Percentiles rank a stretch among this genome's conserved stretches.
Evolutionary conservation across 2,797 vertebrate species (phyloP).

Genomic region (Hippoglossus hippoglossus): DNA sequence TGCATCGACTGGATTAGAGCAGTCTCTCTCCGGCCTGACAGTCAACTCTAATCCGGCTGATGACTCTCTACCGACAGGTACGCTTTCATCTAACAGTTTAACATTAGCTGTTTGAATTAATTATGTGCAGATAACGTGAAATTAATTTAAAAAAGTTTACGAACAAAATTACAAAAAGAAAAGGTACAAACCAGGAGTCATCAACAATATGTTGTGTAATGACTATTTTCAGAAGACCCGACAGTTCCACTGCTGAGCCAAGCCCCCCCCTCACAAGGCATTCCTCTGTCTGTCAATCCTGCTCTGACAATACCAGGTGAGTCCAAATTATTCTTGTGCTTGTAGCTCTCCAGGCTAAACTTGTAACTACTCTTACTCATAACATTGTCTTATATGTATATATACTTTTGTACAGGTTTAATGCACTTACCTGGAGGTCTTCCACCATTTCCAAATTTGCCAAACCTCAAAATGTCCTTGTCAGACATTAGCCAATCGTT

Average conservation of each 20-base stretch:
- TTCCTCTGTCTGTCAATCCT: conserved; percentile 81
- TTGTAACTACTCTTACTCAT: background rate
- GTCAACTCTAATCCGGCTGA: conserved; percentile 81
- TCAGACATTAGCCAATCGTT: conserved; percentile 81
- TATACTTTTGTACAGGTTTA: conserved; percentile 79
- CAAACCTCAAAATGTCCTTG: conserved; percentile 85
- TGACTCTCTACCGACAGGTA: conserved; percentile 77
- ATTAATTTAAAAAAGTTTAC: background rate
- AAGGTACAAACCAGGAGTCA: background rate
- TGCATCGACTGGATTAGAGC: conserved; percentile 84
- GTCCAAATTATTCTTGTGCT: conserved; percentile 21
- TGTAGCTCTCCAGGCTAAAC: background rate
- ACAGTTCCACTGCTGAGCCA: conserved; percentile 86
- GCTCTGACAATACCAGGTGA: conserved; percentile 86
- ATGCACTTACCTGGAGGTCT: conserved; percentile 87
- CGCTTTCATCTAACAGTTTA: background rate
- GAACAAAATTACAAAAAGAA: background rate
- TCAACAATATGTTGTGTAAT: background rate
- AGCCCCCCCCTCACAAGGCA: conserved; percentile 77
- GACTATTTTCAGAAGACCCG: conserved; percentile 82
- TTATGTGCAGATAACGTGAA: background rate
- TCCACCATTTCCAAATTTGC: conserved; percentile 83
- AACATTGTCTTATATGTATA: background rate
- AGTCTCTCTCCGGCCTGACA: conserved; percentile 85
- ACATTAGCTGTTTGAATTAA: conserved; percentile 4